Base-by-base conservation (phyloP, 92 coral and sea anemone genomes). In the Siderastrea radians region DNA sequence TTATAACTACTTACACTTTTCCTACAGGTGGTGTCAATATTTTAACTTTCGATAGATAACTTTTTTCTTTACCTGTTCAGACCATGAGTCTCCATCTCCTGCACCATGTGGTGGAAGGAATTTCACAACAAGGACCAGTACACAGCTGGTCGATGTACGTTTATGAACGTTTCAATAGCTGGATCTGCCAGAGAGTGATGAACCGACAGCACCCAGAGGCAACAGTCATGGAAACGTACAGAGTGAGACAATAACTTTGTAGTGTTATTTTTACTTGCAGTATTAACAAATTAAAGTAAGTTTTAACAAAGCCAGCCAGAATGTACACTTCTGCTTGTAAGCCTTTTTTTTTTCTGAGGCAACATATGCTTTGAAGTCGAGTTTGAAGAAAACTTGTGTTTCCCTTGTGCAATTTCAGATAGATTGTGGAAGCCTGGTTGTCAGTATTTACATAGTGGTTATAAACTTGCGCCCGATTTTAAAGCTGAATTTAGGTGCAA, bases 141-240 rank as follows among this genome's bases (percentile, higher is more conserved):
- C 86, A 70, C 44, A 71, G 86, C 38, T 69, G 86, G 79, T 69
- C 67, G 63, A 82, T 82, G 86, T 82, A 68, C 53, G 61, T 61
- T 55, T 70, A 82, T 53, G 78, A 82, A 71, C 26, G 86, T 5
- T 82, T 82, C 78, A 82, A 82, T 50, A 82, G 86, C 69, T 82
- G 78, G 86, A 82, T 82, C 50, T 69, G 68, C 55, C 86, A 82
- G 68, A 61, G 86, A 7, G 86, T 69, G 2, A 68, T 26, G 59
- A 82, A 52, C 26, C 72, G 86, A 71, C 61, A 49, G 17, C 62
- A 50, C 62, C 86, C 86, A 48, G 86, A 49, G 17, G 78, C 78
- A 82, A 82, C 78, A 16, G 86, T 82, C 57, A 82, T 82, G 86
- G 49, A 68, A 70, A 82, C 78, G 17, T 70, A 82, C 70, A 82